phyloP scores from a whole-genome alignment of 2,888 invertebrate species.

The Sarcophaga subvicina region DNA sequence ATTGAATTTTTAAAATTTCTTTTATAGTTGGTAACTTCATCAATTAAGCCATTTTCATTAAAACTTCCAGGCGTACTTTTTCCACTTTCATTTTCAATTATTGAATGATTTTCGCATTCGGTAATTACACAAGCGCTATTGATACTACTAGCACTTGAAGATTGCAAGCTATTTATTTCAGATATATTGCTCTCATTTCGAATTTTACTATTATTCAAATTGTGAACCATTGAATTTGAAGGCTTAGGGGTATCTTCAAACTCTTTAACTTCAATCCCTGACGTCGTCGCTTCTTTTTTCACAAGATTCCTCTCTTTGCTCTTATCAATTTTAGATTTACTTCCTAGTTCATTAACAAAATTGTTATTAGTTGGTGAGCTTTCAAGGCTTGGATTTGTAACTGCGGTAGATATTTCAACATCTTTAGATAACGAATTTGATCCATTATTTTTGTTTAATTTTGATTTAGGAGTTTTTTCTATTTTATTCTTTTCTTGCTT shows the following conservation, averaged over 20 bases:
- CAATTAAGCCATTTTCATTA: conserved; percentile 72
- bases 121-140: conserved; percentile 42
- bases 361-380: conserved; percentile 29
- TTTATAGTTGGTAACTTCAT: conserved; percentile 18
- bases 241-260: background rate
- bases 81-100: conserved; percentile 78
- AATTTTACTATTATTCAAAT: conserved; percentile 41
- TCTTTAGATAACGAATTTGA: conserved; percentile 64
- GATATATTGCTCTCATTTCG: conserved; percentile 30
- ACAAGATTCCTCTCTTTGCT: conserved; percentile 28
- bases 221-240: background rate
- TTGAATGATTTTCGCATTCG: conserved; percentile 71
- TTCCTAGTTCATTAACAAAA: conserved; percentile 37
- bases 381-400: conserved; percentile 70
- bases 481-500: conserved; percentile 83
- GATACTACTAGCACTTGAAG: conserved; percentile 65
- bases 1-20: conserved; percentile 3
- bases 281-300: conserved; percentile 32
- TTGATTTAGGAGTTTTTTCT: conserved; percentile 82
- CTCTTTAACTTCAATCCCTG: conserved; percentile 25
- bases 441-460: conserved; percentile 78
- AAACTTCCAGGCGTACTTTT: conserved; percentile 79
- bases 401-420: conserved; percentile 69
- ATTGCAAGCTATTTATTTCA: conserved; percentile 71
- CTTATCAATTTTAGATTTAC: conserved; percentile 50